phyloP scores from a whole-genome alignment of 2,113 vertebrate species.

The Barbus barbus region DNA sequence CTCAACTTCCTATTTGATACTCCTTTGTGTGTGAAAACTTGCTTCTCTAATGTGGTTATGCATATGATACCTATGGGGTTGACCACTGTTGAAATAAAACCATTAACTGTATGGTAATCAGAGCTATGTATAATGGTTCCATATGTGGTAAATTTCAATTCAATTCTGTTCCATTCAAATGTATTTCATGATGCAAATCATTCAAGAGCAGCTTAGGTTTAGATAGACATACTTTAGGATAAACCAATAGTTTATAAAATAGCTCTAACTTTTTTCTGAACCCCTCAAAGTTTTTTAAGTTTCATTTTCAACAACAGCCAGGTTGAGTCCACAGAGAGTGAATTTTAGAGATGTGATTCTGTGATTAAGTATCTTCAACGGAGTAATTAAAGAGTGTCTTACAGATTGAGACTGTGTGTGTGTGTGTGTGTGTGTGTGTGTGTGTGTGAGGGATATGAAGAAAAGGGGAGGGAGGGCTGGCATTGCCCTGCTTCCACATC shows the following conservation, averaged over 20 bases:
- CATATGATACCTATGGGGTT: not conserved
- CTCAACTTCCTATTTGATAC: not conserved
- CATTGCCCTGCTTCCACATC: slow-evolving; percentile 51
- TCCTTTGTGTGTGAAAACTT: not conserved
- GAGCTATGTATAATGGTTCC: not conserved
- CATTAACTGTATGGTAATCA: not conserved
- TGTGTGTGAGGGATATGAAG: not conserved
- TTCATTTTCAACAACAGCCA: not conserved
- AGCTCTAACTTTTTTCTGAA: not conserved
- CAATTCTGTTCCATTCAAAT: not conserved
- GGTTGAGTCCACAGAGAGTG: not conserved
- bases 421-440: too few relatives aligned
- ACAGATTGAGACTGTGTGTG: slow-evolving; percentile 12
- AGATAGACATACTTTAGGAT: not conserved
- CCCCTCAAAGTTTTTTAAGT: not conserved
- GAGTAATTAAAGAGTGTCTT: slow-evolving; percentile 53
- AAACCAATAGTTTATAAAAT: not conserved
- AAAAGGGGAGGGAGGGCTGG: slow-evolving; percentile 24
- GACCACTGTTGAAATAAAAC: not conserved
- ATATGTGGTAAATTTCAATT: not conserved
- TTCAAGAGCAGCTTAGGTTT: not conserved
- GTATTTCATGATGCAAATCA: not conserved
- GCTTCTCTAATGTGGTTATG: not conserved
- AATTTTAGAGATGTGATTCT: slow-evolving; percentile 16
- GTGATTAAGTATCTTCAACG: slow-evolving; percentile 49